Evolutionary conservation across 2,888 invertebrate species (phyloP), one percentile per base, ranked within the genome.

Genomic region (Hemicrepidius hirtus): DNA sequence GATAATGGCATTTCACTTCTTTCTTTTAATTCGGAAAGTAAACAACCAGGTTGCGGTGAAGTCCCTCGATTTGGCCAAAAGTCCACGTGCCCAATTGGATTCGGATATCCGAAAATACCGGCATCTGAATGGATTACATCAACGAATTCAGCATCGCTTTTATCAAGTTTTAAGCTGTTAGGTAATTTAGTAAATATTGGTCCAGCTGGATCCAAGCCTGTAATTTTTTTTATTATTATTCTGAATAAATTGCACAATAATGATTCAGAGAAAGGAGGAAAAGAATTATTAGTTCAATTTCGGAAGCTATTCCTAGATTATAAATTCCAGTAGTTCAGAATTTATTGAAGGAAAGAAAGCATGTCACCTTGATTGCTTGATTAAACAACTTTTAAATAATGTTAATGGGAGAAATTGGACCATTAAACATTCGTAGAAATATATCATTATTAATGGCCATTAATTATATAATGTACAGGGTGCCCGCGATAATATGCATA

Each of bases 41-140:
- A 90, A 84, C 93, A 93, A 0, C 93, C 93, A 0, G 93, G 93
- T 81, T 94, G 93, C 62, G 92, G 87, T 0, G 92, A 90, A 80
- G 90, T 89, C 5, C 93, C 93, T 37, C 89, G 88, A 81, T 94
- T 94, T 0, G 93, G 93, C 86, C 92, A 94, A 84, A 93, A 94
- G 84, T 94, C 94, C 13, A 91, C 93, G 81, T 93, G 92, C 0
- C 93, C 94, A 64, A 93, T 88, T 0, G 91, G 86, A 62, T 88
- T 87, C 0, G 91, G 92, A 82, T 92, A 92, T 0, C 93, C 93
- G 68, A 93, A 88, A 5, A 93, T 87, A 0, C 93, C 93, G 2
- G 92, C 92, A 81, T 92, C 92, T 0, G 93, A 92, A 80, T 93
- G 93, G 70, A 93, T 92, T 4, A 93, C 88, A 82, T 93, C 91